Evolutionary conservation across 2,888 invertebrate species (phyloP).

Genomic region (Plebejus argus): DNA sequence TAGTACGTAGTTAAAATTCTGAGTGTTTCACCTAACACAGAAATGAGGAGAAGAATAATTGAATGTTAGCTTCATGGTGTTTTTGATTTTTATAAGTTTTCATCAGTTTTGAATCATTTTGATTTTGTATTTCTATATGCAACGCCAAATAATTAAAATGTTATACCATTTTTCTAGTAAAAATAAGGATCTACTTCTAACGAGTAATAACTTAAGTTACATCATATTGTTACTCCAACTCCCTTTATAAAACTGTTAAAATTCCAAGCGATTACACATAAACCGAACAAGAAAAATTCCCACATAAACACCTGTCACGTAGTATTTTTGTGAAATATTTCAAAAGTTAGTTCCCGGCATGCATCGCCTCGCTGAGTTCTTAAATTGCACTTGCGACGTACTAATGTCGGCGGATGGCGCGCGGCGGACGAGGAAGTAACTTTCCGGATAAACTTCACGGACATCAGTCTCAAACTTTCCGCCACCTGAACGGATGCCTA

Average conservation of each 20-base stretch:
- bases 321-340: slow-evolving; percentile 13
- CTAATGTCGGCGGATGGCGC: slow-evolving; percentile 50
- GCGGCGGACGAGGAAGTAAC: slow-evolving; percentile 54
- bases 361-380: slow-evolving; percentile 44
- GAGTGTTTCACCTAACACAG: neutral
- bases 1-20: neutral
- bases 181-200: no score
- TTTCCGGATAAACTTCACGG: slow-evolving; percentile 61
- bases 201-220: no score
- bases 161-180: no score
- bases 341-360: slow-evolving; percentile 13
- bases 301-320: slow-evolving; percentile 15
- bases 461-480: slow-evolving; percentile 72
- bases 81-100: no score
- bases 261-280: neutral
- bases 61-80: neutral
- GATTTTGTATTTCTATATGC: no score
- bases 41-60: neutral
- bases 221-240: no score
- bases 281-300: neutral
- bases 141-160: no score
- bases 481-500: slow-evolving; percentile 52
- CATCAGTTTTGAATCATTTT: no score
- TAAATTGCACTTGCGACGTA: slow-evolving; percentile 54
- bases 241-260: no score